phyloP scores from a whole-genome alignment of 2,797 vertebrate species.

The Psittacula derbiana region DNA sequence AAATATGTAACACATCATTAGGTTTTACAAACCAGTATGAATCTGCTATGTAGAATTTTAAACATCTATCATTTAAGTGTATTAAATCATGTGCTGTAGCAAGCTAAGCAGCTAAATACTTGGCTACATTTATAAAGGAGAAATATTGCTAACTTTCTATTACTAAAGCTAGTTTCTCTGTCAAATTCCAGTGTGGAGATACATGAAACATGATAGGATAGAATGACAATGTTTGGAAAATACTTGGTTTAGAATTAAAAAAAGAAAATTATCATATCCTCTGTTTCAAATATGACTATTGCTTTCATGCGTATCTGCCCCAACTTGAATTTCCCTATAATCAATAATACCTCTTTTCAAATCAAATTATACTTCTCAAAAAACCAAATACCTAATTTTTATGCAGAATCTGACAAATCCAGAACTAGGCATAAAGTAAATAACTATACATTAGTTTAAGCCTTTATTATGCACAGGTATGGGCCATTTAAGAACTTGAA shows the following conservation, averaged over 20 bases:
- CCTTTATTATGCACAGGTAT: background rate
- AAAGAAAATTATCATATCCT: background rate
- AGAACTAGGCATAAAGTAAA: background rate
- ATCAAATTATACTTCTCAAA: background rate
- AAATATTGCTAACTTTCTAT: background rate
- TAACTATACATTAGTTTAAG: background rate
- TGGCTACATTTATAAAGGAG: background rate
- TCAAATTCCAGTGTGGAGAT: background rate
- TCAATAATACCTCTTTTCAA: background rate
- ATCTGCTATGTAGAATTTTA: background rate
- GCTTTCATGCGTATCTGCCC: background rate
- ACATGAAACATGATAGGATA: background rate
- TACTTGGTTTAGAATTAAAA: background rate
- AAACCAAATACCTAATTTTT: background rate
- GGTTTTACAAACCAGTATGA: background rate
- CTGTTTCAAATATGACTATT: background rate
- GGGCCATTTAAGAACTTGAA: background rate
- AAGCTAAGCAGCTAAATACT: background rate
- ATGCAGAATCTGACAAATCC: background rate
- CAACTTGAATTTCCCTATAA: background rate
- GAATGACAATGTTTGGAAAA: background rate
- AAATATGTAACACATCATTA: background rate
- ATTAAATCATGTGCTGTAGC: background rate
- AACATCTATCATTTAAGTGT: background rate
- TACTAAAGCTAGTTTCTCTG: background rate